These are phyloP conservation scores for Hyposoter didymator DNA, from an alignment of 2,888 invertebrate genomes.

Conservation along the genomic window DNA sequence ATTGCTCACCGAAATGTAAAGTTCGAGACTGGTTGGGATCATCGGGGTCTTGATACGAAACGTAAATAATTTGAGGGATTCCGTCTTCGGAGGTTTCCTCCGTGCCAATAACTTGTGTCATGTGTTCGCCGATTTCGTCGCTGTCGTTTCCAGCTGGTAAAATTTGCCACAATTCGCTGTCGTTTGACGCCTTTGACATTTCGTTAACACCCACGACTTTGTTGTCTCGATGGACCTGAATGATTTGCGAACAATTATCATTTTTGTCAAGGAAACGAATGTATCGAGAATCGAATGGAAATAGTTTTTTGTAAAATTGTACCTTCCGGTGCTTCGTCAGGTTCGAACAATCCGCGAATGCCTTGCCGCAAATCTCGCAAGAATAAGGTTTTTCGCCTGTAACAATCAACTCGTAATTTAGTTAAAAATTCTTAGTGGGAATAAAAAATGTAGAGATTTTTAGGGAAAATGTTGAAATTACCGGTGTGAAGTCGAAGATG, in stretches of 20 bases:
- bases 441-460: neutral
- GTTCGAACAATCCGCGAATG: slow-evolving; percentile 92
- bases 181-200: slow-evolving; percentile 70
- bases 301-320: neutral
- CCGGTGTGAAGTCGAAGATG: slow-evolving; percentile 88
- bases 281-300: neutral
- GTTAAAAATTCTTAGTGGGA: neutral
- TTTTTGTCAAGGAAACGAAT: neutral
- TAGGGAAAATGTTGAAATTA: slow-evolving; percentile 58
- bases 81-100: slow-evolving; percentile 80
- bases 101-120: slow-evolving; percentile 78
- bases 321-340: slow-evolving; percentile 89
- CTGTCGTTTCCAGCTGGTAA: slow-evolving; percentile 76
- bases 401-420: slow-evolving; percentile 38
- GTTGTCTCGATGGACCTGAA: slow-evolving; percentile 81
- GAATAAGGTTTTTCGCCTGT: slow-evolving; percentile 88
- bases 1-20: slow-evolving; percentile 79
- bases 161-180: slow-evolving; percentile 81
- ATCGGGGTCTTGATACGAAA: slow-evolving; percentile 85
- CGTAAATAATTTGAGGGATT: slow-evolving; percentile 85
- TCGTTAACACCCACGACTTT: slow-evolving; percentile 74
- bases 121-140: slow-evolving; percentile 76
- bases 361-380: slow-evolving; percentile 89
- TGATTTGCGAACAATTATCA: slow-evolving; percentile 55
- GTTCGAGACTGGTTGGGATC: slow-evolving; percentile 83